Base-by-base conservation (phyloP, 1,140 invertebrate genomes). In the Aphaenogaster rudis region DNA sequence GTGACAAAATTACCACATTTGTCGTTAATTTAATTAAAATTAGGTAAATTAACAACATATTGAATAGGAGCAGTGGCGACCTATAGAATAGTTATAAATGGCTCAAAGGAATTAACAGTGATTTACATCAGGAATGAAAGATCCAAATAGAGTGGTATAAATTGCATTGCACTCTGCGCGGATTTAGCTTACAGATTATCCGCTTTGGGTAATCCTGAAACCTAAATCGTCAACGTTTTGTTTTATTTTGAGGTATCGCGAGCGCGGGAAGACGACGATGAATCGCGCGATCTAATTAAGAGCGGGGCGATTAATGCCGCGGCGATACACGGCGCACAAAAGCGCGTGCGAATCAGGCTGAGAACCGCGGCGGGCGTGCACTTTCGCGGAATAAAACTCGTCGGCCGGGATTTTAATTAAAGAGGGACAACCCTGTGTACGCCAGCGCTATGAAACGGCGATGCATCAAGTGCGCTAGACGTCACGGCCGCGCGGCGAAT, bases 321-420 rank as follows among this genome's bases (percentile, higher is more conserved):
- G 88, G 64, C 92, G 88, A 67, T 67, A 67, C 50, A 86, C 74
- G 86, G 88, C 61, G 84, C 88, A 71, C 86, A 81, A 91, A 90
- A 84, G 69, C 69, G 86, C 94, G 93, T 95, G 94, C 93, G 94
- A 95, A 95, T 92, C 88, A 84, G 94, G 94, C 91, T 93, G 93
- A 90, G 88, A 91, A 88, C 74, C 50, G 33, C 48, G 64, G 71
- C 67, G 81, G 63, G 76, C 36, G 74, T 59, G 52, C 57, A 59
- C 90, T 91, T 91, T 91, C 81, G 86, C 89, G 21, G 54, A 50
- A 77, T 85, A 79, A 82, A 86, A 86, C 81, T 74, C 72, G 50
- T 59, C n/a, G 82, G 59, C 81, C 71, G 85, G 86, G 90, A 87
- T 90, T 92, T 92, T 92, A 92, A 92, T 92, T 92, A 91, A 91